Percentiles rank a stretch among this genome's conserved stretches.
Evolutionary conservation across 2,797 vertebrate species (phyloP).

Genomic region (Lemur catta): DNA sequence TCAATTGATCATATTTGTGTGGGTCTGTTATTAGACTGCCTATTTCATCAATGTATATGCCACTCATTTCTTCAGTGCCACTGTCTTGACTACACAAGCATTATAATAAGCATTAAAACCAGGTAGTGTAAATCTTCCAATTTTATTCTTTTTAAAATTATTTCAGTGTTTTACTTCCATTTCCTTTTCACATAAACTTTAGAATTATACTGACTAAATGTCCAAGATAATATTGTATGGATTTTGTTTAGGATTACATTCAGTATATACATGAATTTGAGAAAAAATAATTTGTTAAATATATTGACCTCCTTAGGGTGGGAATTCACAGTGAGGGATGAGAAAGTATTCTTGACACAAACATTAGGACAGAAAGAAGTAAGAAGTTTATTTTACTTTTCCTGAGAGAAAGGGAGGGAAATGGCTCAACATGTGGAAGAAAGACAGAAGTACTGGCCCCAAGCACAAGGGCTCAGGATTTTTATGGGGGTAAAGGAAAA

Average conservation of each 20-base stretch:
- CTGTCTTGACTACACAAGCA: not conserved
- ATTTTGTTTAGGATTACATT: not conserved
- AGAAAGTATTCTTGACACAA: too few relatives aligned
- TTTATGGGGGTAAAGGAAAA: too few relatives aligned
- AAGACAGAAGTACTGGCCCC: too few relatives aligned
- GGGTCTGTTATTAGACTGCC: not conserved
- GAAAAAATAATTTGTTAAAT: not conserved
- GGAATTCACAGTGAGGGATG: too few relatives aligned
- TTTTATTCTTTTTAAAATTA: not conserved
- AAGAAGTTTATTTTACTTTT: too few relatives aligned
- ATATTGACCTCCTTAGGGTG: too few relatives aligned
- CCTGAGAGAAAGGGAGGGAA: too few relatives aligned
- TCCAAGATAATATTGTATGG: not conserved
- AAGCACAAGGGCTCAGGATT: too few relatives aligned
- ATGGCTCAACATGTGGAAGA: too few relatives aligned
- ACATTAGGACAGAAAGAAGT: too few relatives aligned
- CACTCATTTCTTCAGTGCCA: not conserved
- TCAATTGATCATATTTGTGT: not conserved
- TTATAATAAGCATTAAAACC: not conserved
- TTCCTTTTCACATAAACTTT: not conserved
- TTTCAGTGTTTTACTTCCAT: not conserved
- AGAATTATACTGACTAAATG: not conserved
- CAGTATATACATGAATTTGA: not conserved
- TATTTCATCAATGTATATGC: not conserved
- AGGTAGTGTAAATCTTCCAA: not conserved